phyloP scores from a whole-genome alignment of 2,113 vertebrate species.

The Astur gentilis region DNA sequence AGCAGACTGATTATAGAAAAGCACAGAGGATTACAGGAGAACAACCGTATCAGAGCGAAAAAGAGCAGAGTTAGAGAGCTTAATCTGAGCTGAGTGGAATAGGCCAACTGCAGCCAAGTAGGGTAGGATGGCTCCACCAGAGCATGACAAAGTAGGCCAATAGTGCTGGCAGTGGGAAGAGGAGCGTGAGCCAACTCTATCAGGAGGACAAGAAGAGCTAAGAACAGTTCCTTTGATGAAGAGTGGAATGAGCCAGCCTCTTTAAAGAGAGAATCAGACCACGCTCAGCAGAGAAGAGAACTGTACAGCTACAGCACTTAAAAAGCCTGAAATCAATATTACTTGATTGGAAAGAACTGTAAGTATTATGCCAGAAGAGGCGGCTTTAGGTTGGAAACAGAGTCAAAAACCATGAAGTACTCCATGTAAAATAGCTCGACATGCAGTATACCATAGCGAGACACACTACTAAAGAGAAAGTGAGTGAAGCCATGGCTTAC shows the following conservation, averaged over 20 bases:
- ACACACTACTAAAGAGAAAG: neutral
- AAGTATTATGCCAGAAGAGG: constrained; percentile 24
- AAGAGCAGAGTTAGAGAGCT: neutral
- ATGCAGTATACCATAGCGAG: neutral
- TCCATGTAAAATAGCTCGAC: constrained; percentile 24
- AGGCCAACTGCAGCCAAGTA: constrained; percentile 31
- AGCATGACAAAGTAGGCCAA: constrained; percentile 41
- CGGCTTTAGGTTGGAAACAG: neutral
- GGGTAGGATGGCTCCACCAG: neutral
- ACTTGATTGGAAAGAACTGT: constrained; percentile 16
- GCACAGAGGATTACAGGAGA: constrained; percentile 14
- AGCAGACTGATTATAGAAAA: constrained; percentile 37
- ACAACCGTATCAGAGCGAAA: neutral
- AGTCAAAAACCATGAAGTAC: neutral
- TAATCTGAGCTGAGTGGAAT: constrained; percentile 24
- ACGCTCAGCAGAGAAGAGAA: neutral
- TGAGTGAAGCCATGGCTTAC: neutral
- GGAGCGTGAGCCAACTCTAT: neutral
- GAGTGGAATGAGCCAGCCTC: neutral
- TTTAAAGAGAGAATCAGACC: neutral
- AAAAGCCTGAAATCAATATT: constrained; percentile 31
- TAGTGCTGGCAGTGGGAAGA: constrained; percentile 20
- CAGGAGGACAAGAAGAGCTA: constrained; percentile 9
- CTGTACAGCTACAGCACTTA: neutral
- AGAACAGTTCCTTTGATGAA: constrained; percentile 30